Evolutionary conservation across 2,113 vertebrate species (phyloP).

Genomic region (Zosterops hypoxanthus): DNA sequence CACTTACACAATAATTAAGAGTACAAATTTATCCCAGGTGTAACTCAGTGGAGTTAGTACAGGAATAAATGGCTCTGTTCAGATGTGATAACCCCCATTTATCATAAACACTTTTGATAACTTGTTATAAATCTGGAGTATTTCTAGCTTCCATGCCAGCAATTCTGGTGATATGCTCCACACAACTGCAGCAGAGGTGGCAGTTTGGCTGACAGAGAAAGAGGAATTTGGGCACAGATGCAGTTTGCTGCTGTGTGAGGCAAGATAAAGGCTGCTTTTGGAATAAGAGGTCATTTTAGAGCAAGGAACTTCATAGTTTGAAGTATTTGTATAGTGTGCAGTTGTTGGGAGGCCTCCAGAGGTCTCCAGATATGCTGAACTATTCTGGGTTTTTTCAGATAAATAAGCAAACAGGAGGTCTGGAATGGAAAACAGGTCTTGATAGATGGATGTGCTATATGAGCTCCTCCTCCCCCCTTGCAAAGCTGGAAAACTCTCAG

Average conservation of each 20-base stretch:
- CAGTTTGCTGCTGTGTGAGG: not conserved
- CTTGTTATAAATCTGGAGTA: not conserved
- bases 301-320: not conserved
- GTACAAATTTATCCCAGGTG: slow-evolving; percentile 26
- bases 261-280: not conserved
- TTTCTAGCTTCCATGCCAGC: not conserved
- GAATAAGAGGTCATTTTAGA: not conserved
- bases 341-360: not conserved
- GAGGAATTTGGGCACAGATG: not conserved
- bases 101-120: slow-evolving; percentile 34
- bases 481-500: not conserved
- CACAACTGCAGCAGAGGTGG: not conserved
- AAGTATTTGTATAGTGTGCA: not conserved
- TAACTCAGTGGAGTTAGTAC: not conserved
- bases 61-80: not conserved
- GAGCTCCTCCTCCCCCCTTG: not conserved
- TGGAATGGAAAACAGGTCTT: not conserved
- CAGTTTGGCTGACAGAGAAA: not conserved
- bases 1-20: slow-evolving; percentile 21
- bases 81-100: not conserved
- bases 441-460: not conserved
- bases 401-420: not conserved
- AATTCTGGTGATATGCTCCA: not conserved
- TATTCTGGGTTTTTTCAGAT: not conserved
- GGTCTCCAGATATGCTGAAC: not conserved